Base-by-base conservation (phyloP, 2,797 vertebrate genomes). In the Gephyroberyx darwinii region DNA sequence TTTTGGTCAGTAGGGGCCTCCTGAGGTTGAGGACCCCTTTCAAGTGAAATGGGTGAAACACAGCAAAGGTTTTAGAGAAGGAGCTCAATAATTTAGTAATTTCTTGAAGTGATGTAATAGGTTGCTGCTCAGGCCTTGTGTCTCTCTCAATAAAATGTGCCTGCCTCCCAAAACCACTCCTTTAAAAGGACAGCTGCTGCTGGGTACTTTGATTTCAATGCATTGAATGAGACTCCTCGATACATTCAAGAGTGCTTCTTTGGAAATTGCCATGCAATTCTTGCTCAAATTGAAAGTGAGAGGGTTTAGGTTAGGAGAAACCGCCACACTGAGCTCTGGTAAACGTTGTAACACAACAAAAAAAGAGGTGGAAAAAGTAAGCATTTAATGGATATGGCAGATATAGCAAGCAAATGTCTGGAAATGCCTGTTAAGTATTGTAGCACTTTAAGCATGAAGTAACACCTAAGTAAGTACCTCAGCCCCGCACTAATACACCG, bases 51-150 rank as follows among this genome's bases (percentile, higher is more conserved):
- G 77, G 77, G 71, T 78, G 39, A 76, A 84, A 81, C 69, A 69
- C 69, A 75, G 73, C 61, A 45, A 60, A 52, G 52, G 71, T 74
- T 88, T 74, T 47, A 51, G 68, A 79, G 67, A 76, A 47, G 30
- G 3, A 57, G 51, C 78, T 83, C 67, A 82, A 82, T 88, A 72
- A 90, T 91, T 88, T 72, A 80, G 73, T 79, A 51, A 83, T 89
- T 88, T 86, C 68, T 90, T 73, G 64, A 80, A 88, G 84, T 75
- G 60, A 73, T 85, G 70, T 82, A 84, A 88, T 68, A 74, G 77
- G 66, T 63, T 66, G 71, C 77, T 64, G 64, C 74, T 78, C 31
- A 35, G 67, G 50, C 78, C 78, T 66, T 60, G 57, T 64, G 30
- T 62, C 62, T 85, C 71, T 59, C 43, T 67, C 79, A 72, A 67